Conservation (phyloP, 1,140 invertebrate species). For the Stenopsyche tienmushanensis region DNA sequence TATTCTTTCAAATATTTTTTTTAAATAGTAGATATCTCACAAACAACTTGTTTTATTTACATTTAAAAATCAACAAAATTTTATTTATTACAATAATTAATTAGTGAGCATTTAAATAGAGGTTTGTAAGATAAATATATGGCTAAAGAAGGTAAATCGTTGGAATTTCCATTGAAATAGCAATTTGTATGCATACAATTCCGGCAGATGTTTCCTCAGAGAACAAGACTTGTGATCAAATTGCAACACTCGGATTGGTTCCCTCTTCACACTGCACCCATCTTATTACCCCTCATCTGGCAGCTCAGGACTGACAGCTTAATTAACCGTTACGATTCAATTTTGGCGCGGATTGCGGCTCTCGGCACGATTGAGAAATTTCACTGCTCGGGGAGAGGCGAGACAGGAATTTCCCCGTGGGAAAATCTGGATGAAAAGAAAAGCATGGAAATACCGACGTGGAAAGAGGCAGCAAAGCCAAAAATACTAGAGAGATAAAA, state of each 20-base stretch:
- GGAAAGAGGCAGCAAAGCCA: neutral
- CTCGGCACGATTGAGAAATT: constrained; percentile 1
- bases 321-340: constrained; percentile 38
- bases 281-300: no score
- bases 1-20: no score
- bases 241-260: constrained; percentile 9
- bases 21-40: no score
- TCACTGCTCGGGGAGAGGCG: neutral
- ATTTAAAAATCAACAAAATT: no score
- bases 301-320: constrained; percentile 23
- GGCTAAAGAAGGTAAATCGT: no score
- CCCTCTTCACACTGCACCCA: neutral
- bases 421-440: neutral
- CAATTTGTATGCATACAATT: neutral
- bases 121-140: no score
- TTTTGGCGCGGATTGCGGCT: constrained; percentile 28
- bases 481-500: neutral
- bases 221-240: constrained; percentile 15
- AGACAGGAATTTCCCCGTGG: neutral
- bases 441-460: neutral
- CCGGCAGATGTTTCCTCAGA: neutral
- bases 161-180: no score
- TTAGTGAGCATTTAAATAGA: no score
- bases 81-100: no score
- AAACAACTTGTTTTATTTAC: no score